These are phyloP conservation scores for Xiphophorus maculatus DNA, from an alignment of 2,113 vertebrate genomes.

Conservation along the genomic window DNA sequence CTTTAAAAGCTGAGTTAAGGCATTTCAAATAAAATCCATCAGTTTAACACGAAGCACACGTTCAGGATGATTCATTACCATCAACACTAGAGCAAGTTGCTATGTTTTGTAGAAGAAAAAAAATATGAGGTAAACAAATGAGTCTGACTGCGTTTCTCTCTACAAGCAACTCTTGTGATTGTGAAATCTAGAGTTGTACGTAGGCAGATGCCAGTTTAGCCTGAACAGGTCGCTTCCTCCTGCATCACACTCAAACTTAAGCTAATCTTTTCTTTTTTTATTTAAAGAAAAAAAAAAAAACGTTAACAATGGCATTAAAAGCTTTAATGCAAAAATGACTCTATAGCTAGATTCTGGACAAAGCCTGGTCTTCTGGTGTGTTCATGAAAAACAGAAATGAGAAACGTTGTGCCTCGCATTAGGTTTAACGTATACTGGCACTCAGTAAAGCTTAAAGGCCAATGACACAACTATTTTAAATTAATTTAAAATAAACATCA, in stretches of 20 bases:
- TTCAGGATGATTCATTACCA: neutral
- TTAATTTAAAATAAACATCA: slow-evolving; percentile 36
- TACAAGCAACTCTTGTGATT: neutral
- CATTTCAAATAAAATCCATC: neutral
- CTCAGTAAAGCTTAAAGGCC: slow-evolving; percentile 41
- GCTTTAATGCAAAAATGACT: slow-evolving; percentile 5
- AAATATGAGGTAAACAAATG: neutral
- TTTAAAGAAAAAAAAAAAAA: neutral
- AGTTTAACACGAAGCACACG: neutral
- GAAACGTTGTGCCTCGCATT: slow-evolving; percentile 7
- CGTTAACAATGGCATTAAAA: neutral
- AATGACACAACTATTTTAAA: slow-evolving; percentile 27
- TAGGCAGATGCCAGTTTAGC: neutral
- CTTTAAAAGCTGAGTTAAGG: neutral
- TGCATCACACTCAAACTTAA: neutral
- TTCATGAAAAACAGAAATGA: slow-evolving; percentile 29
- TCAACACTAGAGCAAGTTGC: neutral
- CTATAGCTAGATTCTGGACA: neutral
- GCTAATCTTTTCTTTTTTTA: neutral
- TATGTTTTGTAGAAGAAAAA: neutral
- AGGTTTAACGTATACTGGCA: slow-evolving; percentile 40
- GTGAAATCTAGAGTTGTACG: neutral
- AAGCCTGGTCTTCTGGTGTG: neutral
- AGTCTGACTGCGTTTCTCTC: neutral
- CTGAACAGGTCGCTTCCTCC: neutral